A percentile compares a stretch with the other conserved stretches of the same genome.
Evolutionary conservation across 1,140 invertebrate genomes (phyloP).

Genomic region (Leptoteleia sp.): DNA sequence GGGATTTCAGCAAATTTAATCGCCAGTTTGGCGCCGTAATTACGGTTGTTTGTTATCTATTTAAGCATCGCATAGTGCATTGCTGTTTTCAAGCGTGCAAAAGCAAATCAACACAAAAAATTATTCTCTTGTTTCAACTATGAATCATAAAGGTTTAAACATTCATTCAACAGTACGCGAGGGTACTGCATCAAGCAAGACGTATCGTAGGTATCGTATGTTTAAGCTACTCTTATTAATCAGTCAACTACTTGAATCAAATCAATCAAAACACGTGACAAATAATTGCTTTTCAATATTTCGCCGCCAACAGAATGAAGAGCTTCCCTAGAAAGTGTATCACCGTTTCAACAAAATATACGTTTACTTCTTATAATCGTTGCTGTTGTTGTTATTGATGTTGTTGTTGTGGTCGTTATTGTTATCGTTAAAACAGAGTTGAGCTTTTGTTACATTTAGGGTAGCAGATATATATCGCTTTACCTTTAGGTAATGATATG

Average conservation of each 20-base stretch:
- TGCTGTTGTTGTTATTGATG: too few species aligned
- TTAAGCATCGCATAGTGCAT: slow-evolving; percentile 65
- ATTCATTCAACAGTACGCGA: slow-evolving; percentile 44
- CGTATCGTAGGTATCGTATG: slow-evolving; percentile 15
- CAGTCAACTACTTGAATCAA: slow-evolving; percentile 47
- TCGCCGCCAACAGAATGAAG: slow-evolving; percentile 49
- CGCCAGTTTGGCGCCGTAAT: slow-evolving; percentile 13
- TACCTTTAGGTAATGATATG: slow-evolving; percentile 80
- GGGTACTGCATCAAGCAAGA: slow-evolving; percentile 34
- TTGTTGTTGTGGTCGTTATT: too few species aligned
- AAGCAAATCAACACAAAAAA: slow-evolving; percentile 64
- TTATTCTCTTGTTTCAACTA: slow-evolving; percentile 48
- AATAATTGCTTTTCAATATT: slow-evolving; percentile 69
- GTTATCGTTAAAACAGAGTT: too few species aligned
- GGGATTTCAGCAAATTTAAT: slow-evolving; percentile 1
- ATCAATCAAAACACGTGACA: slow-evolving; percentile 36
- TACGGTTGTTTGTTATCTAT: slow-evolving; percentile 57
- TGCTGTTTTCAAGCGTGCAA: slow-evolving; percentile 66
- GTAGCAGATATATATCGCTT: slow-evolving; percentile 51
- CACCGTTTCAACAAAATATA: slow-evolving; percentile 3
- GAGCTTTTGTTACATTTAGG: too few species aligned
- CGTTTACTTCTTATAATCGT: slow-evolving; percentile 40
- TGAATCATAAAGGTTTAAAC: slow-evolving; percentile 40
- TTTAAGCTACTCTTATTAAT: slow-evolving; percentile 32
- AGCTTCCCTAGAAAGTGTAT: slow-evolving; percentile 32